Evolutionary conservation across 2,888 invertebrate genomes (phyloP), one percentile per base, ranked within the genome.

Genomic region (Tenthredo scrophulariae): DNA sequence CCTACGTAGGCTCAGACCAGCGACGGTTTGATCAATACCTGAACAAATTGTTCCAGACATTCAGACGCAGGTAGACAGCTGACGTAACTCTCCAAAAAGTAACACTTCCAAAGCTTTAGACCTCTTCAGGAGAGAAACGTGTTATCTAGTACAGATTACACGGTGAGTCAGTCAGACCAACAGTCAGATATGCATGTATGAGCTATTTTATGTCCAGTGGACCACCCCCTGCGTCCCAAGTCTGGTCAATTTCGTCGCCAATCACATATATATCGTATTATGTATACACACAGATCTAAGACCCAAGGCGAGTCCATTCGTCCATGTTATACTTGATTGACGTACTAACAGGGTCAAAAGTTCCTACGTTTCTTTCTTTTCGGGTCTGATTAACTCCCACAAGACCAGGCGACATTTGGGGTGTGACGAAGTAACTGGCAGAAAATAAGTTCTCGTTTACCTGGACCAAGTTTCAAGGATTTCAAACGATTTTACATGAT

Each of bases 21-120:
- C 46, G 67, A 67, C 83, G 83, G 83, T 65, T 83, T 83, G 83
- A 83, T 83, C 83, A 83, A 83, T 83, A 83, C 83, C 83, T 46
- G 83, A 67, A 83, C 83, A 83, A 83, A 83, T 83, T 70, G 67
- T 70, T 83, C 80, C 70, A 83, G 83, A 50, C 83, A 70, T 70
- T 83, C 83, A 83, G 70, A 83, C 83, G 65, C 70, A 67, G 83
- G 62, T 80, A 62, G 77, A 77, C 77, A 54, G 54, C 29, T 26
- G 9, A 50, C 18, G 54, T 54, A 77, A 46, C 77, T n/a, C 33
- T 26, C 5, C 2, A 18, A 50, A 77, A 29, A 77, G 72, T 26
- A 15, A 74, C 72, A 22, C 18, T 74, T 74, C 43, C 22, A 43
- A 74, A 22, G 43, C 13, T 43, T 43, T 74, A 22, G 22, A 5